phyloP scores from a whole-genome alignment of 2,888 invertebrate genomes.

The Carabus problematicus region DNA sequence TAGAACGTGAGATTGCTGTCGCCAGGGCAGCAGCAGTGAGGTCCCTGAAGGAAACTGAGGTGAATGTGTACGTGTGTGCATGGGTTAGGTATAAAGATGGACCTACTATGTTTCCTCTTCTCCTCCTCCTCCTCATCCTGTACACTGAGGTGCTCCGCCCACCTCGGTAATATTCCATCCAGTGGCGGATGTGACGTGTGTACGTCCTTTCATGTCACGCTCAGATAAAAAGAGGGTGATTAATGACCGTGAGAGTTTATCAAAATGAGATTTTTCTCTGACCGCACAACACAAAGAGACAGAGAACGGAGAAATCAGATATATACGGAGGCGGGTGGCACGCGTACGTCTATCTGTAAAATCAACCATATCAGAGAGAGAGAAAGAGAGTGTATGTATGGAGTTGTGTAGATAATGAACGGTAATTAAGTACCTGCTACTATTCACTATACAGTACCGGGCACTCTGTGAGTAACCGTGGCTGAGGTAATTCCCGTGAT shows the following conservation, averaged over 20 bases:
- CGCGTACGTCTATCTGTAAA: background rate
- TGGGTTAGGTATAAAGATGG: too few species aligned
- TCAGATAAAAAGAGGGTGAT: conserved; percentile 57
- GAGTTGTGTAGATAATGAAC: too few species aligned
- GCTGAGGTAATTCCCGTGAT: conserved; percentile 43
- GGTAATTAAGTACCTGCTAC: too few species aligned
- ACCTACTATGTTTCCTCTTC: too few species aligned
- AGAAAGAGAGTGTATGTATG: background rate
- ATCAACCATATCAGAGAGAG: conserved; percentile 21
- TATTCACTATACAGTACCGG: too few species aligned
- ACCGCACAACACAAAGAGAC: conserved; percentile 23
- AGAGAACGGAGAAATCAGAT: too few species aligned
- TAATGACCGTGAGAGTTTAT: conserved; percentile 55
- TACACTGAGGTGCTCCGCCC: conserved; percentile 1
- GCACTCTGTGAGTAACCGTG: conserved; percentile 17
- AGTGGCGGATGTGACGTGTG: conserved; percentile 51
- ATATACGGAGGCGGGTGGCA: too few species aligned
- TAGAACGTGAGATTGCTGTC: conserved; percentile 36
- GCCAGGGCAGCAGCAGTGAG: conserved; percentile 11
- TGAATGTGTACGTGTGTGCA: too few species aligned
- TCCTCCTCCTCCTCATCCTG: too few species aligned
- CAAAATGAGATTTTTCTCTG: conserved; percentile 44
- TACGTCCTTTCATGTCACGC: conserved; percentile 58
- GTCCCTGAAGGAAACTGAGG: background rate
- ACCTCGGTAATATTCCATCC: conserved; percentile 33